Evolutionary conservation across 2,797 vertebrate species (phyloP).

Genomic region (Brachyrhaphis roseni): DNA sequence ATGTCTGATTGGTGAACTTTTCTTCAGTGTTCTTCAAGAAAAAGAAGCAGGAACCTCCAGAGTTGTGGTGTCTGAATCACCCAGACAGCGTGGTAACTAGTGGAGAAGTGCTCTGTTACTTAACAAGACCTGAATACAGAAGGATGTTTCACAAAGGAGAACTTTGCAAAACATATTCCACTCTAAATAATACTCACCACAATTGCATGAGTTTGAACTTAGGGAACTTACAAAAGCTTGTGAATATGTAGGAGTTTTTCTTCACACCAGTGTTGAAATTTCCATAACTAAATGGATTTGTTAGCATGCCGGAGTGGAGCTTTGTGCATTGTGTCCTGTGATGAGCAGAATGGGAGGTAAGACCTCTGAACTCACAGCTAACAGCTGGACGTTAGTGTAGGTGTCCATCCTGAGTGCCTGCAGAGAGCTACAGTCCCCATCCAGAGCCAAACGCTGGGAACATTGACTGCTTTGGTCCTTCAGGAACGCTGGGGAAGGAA

Average conservation of each 20-base stretch:
- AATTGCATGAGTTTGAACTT: background rate
- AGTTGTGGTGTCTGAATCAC: background rate
- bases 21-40: background rate
- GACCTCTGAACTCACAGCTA: constrained; percentile 69
- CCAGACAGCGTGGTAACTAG: background rate
- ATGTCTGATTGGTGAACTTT: background rate
- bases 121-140: background rate
- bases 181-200: background rate
- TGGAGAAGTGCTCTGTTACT: background rate
- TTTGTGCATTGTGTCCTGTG: background rate
- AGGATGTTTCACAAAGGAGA: constrained; percentile 1
- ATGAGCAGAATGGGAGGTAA: background rate
- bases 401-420: constrained; percentile 62
- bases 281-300: background rate
- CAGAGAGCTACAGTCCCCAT: constrained; percentile 67
- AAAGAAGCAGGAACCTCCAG: background rate
- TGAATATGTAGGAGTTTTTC: background rate
- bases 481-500: constrained; percentile 71
- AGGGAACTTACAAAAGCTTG: background rate
- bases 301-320: background rate
- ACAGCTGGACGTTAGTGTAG: constrained; percentile 61
- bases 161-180: background rate
- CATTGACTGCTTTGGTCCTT: constrained; percentile 74
- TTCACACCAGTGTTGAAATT: background rate
- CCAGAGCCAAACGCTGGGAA: constrained; percentile 58